Percentiles rank a stretch among this genome's conserved stretches.
Evolutionary conservation across 2,113 vertebrate species (phyloP).

Genomic region (Eptesicus fuscus): DNA sequence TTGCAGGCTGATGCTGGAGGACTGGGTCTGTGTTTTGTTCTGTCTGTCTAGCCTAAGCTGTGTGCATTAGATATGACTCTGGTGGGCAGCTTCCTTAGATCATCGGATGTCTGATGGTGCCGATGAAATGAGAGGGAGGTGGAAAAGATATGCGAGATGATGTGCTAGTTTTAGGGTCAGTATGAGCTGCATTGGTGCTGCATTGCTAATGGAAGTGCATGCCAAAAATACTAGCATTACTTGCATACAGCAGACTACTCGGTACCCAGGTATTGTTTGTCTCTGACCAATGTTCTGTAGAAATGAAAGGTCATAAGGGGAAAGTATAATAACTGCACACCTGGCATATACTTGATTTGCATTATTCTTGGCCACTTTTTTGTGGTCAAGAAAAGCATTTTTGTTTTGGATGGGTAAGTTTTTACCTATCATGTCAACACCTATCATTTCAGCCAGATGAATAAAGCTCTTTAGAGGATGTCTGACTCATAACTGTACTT

Average conservation of each 20-base stretch:
- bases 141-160: neutral
- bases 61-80: neutral
- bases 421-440: neutral
- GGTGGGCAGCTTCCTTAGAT: constrained; percentile 5
- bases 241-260: neutral
- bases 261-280: neutral
- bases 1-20: neutral
- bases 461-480: neutral
- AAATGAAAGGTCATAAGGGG: neutral
- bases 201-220: constrained; percentile 28
- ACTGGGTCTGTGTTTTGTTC: neutral
- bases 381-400: neutral
- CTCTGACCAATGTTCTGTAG: neutral
- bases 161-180: constrained; percentile 48
- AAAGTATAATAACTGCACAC: neutral
- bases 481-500: constrained; percentile 26
- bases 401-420: neutral
- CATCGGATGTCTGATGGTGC: neutral
- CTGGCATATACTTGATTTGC: neutral
- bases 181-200: constrained; percentile 19
- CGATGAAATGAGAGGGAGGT: neutral
- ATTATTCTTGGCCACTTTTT: neutral
- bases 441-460: neutral
- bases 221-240: neutral
- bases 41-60: neutral